Conservation (phyloP, 1,140 invertebrate species). For the Phocides pigmalion region DNA sequence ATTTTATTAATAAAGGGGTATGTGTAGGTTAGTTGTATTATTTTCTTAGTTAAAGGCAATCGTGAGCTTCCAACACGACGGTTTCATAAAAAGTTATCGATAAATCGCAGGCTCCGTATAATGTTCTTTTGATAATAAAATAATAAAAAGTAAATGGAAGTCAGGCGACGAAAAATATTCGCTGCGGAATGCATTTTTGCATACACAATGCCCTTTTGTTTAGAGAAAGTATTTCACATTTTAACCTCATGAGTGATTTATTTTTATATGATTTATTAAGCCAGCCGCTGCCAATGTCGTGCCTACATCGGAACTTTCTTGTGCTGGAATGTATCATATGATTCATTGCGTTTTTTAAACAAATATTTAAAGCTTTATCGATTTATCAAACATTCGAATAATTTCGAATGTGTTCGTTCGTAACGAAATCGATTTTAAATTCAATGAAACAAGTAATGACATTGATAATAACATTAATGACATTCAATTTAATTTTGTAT, state of each 20-base stretch:
- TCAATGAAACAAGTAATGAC: background rate
- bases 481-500: too few species aligned
- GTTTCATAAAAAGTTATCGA: constrained; percentile 72
- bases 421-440: constrained; percentile 1
- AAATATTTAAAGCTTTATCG: constrained; percentile 31
- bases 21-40: constrained; percentile 37
- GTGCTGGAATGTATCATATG: constrained; percentile 42
- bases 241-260: constrained; percentile 74
- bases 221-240: constrained; percentile 82
- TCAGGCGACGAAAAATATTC: constrained; percentile 80
- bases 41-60: constrained; percentile 62
- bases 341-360: constrained; percentile 40
- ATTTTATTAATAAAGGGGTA: background rate
- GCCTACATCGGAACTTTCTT: constrained; percentile 42
- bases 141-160: constrained; percentile 58
- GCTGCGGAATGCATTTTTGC: constrained; percentile 76
- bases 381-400: constrained; percentile 27
- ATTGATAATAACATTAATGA: too few species aligned
- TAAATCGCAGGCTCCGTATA: constrained; percentile 62
- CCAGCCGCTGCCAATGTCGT: constrained; percentile 50
- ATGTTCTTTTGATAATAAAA: constrained; percentile 57
- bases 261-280: constrained; percentile 81
- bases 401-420: background rate
- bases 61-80: constrained; percentile 74
- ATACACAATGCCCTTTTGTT: constrained; percentile 81